Base-by-base conservation (phyloP, 1,140 invertebrate species). In the Octopus bimaculoides region DNA sequence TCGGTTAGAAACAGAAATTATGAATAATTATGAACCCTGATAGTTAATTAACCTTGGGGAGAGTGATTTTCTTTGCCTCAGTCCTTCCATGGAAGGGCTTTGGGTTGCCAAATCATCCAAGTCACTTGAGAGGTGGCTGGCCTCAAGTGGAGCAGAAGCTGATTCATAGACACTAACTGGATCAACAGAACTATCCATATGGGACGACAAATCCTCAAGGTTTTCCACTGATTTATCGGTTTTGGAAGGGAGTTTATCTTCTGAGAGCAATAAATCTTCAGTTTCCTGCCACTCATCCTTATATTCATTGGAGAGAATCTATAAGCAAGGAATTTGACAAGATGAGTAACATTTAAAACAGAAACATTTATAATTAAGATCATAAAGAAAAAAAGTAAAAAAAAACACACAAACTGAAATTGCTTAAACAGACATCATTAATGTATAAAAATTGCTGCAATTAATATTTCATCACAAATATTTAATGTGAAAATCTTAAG, bases 1-100 rank as follows among this genome's bases (percentile, higher is more conserved):
- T 41, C 3, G 1, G 1, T 41, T 3, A 41, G 26, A 41, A 41
- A 41, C 26, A 41, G 26, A 41, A 41, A 41, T 41, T 41, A 41
- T 41, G 26, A 41, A 41, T 41, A 41, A 41, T 41, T 41, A 41
- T 41, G 26, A 41, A 41, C 26, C 26, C 26, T 41, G 26, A 41
- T 41, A 41, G 26, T 41, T 41, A 41, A 41, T 41, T 41, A 41
- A 52, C 77, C 12, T 75, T 82, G 12, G 75, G 17, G 53, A 77
- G 5, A n/a, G 66, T 69, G 61, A 78, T 20, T 75, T 77, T 79
- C 78, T 54, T 54, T 79, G 71, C 12, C 66, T 7, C 5, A 79
- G 66, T 9, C 20, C 54, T 17, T 71, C 53, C 53, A 12, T 5
- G 66, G 8, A n/a, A n/a, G 8, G 66, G 26, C 66, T 71, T 20